Evolutionary conservation across 2,113 vertebrate species (phyloP), one percentile per base, ranked within the genome.

Genomic region (Ia io): DNA sequence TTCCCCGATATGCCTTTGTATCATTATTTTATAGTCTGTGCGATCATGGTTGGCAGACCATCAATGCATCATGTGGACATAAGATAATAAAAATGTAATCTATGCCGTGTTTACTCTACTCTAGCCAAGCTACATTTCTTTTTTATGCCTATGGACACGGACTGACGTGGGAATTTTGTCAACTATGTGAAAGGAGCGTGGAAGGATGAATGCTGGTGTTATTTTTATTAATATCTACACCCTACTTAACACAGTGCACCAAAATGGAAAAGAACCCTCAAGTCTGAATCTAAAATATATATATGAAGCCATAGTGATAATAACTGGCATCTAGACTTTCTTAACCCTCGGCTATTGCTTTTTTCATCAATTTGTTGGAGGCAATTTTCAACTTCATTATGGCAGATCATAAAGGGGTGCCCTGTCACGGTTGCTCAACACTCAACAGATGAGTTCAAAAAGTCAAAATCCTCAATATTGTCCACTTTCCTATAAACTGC

Each of bases 81-180:
- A 89, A 73, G 80, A 91, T 23, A 65, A 95, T 96, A 95, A 97
- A 95, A 93, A 73, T 35, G 71, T 61, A 91, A 96, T 94, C 80
- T 84, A 71, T 9, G 28, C 65, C 30, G 32, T 87, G 91, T 90
- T 96, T 93, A 65, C 49, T 70, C 25, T 44, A n/a, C 10, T 78
- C n/a, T n/a, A 65, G 76, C 59, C 70, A 84, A 71, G 63, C 51
- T 42, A 53, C 88, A 90, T 92, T 95, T 90, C 93, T 91, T 91
- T 93, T 96, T 94, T 87, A 96, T 96, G 35, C 69, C 65, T 76
- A 25, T 3, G 40, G 76, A 69, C 76, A 82, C 1, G 2, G 7
- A 35, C n/a, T 44, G 59, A 49, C 9, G 14, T 49, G 67, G 65
- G 77, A 32, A 51, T 96, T 94, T 79, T 93, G 83, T 82, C 51